Evolutionary conservation across 2,113 vertebrate species (phyloP).

Genomic region (Limnothrissa miodon): DNA sequence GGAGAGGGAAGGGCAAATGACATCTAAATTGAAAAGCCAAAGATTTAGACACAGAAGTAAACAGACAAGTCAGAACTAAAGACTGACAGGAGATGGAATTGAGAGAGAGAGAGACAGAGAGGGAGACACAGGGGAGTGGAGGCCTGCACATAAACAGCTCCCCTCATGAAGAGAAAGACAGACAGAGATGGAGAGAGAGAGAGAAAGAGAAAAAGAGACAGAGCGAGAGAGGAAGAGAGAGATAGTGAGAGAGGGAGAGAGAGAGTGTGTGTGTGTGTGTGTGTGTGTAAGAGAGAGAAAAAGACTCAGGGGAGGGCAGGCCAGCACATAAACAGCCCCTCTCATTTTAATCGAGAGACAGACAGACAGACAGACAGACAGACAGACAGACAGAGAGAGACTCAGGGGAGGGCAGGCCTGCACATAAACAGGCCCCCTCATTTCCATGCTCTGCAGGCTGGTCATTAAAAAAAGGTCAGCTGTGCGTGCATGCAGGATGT

Average conservation of each 20-base stretch:
- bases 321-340: background rate
- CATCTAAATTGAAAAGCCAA: background rate
- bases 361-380: constrained; percentile 15
- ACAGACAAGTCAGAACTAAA: background rate
- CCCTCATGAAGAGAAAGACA: constrained; percentile 1
- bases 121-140: background rate
- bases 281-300: constrained; percentile 8
- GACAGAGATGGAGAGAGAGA: background rate
- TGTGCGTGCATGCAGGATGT: background rate
- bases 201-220: background rate
- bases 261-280: too few relatives aligned
- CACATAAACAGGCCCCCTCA: too few relatives aligned
- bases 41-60: background rate
- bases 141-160: too few relatives aligned
- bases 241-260: background rate
- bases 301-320: background rate
- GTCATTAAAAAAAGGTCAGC: constrained; percentile 18
- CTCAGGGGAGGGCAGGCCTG: too few relatives aligned
- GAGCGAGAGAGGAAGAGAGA: constrained; percentile 10
- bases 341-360: too few relatives aligned
- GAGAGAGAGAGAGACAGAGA: constrained; percentile 3
- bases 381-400: too few relatives aligned
- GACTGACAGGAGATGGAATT: background rate
- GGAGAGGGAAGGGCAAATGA: background rate
- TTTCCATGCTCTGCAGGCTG: background rate